Percentiles rank a stretch among this genome's conserved stretches.
These are phyloP conservation scores for Scarus forsteni DNA, from an alignment of 2,797 vertebrate genomes.

Conservation along the genomic window DNA sequence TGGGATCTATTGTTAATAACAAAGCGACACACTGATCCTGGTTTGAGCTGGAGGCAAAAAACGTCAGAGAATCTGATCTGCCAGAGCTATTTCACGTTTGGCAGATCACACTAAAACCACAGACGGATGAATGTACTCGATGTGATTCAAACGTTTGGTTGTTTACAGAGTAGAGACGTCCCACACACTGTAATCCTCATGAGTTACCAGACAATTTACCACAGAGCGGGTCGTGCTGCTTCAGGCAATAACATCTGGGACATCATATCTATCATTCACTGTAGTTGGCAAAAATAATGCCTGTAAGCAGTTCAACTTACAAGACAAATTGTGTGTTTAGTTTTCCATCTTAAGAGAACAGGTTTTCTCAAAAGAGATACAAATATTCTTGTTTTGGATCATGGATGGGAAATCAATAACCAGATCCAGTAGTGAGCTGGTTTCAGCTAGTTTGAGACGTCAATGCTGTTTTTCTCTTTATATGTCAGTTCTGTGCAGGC, in stretches of 20 bases:
- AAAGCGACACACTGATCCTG: slow-evolving; percentile 50
- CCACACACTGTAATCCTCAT: slow-evolving; percentile 69
- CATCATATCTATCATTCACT: slow-evolving; percentile 66
- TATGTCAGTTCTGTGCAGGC: no score
- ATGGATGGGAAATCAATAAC: slow-evolving; percentile 2
- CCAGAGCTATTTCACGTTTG: slow-evolving; percentile 78
- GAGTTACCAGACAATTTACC: slow-evolving; percentile 67
- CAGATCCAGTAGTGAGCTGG: neutral
- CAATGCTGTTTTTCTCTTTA: no score
- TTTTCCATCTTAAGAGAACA: slow-evolving; percentile 39
- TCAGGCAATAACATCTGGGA: slow-evolving; percentile 62
- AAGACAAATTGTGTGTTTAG: slow-evolving; percentile 31
- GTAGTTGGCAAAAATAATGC: slow-evolving; percentile 46
- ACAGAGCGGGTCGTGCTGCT: slow-evolving; percentile 49
- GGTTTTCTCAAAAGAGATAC: slow-evolving; percentile 3
- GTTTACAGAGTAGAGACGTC: slow-evolving; percentile 79
- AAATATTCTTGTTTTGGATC: slow-evolving; percentile 11
- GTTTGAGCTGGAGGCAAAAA: slow-evolving; percentile 48
- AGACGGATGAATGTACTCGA: slow-evolving; percentile 68
- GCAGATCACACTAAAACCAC: slow-evolving; percentile 71
- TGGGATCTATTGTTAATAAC: slow-evolving; percentile 44
- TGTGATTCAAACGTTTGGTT: slow-evolving; percentile 69
- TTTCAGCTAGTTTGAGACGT: no score
- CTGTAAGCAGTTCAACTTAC: slow-evolving; percentile 31
- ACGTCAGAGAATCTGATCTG: slow-evolving; percentile 49